Evolutionary conservation across 2,113 vertebrate species (phyloP).

Genomic region (Labeo rohita): DNA sequence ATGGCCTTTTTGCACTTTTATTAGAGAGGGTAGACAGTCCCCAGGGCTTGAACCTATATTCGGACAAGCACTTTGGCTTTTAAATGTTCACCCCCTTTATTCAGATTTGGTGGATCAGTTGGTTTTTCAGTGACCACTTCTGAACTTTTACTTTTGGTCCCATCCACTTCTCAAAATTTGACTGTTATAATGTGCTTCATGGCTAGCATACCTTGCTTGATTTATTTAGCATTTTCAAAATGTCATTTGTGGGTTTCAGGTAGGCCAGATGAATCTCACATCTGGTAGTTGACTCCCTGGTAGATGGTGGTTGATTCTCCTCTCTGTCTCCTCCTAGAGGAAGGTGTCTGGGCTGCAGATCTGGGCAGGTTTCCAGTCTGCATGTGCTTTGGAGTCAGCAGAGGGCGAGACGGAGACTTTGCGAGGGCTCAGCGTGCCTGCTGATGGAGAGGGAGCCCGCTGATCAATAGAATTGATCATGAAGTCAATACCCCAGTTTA

Average conservation of each 20-base stretch:
- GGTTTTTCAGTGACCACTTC: background rate
- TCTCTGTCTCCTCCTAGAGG: conserved; percentile 80
- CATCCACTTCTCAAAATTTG: background rate
- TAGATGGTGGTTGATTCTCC: conserved; percentile 34
- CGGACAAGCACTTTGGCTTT: background rate
- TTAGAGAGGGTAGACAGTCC: background rate
- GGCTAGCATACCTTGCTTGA: background rate
- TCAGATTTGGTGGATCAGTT: background rate
- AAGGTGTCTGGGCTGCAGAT: conserved; percentile 63
- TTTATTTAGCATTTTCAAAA: background rate
- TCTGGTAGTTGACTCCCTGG: background rate
- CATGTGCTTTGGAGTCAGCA: conserved; percentile 59
- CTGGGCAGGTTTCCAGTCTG: conserved; percentile 61
- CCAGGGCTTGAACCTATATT: background rate
- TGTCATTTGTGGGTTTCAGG: background rate
- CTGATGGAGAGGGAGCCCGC: conserved; percentile 62
- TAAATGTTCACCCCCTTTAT: background rate
- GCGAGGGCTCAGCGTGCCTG: conserved; percentile 56
- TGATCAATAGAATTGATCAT: conserved; percentile 81
- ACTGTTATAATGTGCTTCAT: background rate
- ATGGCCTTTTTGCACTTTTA: background rate
- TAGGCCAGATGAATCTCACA: background rate
- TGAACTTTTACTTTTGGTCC: background rate
- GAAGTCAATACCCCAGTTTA: conserved; percentile 72
- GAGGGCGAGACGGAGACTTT: conserved; percentile 56